A percentile compares a stretch with the other conserved stretches of the same genome.
Conservation (phyloP, 2,113 vertebrate genomes). For the Ciconia maguari region DNA sequence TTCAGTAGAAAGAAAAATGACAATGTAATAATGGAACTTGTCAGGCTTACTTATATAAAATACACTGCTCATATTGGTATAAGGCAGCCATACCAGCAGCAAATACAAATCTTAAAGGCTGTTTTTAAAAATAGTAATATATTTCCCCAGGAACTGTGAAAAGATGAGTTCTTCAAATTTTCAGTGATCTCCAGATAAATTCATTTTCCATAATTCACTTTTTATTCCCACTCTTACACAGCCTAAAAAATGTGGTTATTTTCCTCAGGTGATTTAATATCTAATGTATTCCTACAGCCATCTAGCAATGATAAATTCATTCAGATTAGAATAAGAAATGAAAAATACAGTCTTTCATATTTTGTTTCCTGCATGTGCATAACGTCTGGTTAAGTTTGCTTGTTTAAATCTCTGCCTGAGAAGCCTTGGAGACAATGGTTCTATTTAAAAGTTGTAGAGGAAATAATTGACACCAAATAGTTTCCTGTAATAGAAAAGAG, state of each 20-base stretch:
- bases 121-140: neutral
- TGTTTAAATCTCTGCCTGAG: neutral
- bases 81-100: neutral
- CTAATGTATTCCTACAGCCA: accelerated
- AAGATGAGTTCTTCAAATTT: neutral
- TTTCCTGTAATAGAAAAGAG: conserved; percentile 31
- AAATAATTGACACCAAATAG: neutral
- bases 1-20: neutral
- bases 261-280: neutral
- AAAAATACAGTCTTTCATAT: neutral
- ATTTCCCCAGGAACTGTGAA: neutral
- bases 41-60: neutral
- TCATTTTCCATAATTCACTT: neutral
- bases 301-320: neutral
- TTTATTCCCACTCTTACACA: neutral
- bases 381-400: neutral
- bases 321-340: neutral
- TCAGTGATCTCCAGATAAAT: neutral
- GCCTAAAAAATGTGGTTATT: neutral
- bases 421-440: neutral
- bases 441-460: conserved; percentile 7
- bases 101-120: neutral
- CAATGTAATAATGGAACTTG: neutral
- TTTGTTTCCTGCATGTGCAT: neutral
- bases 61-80: neutral